Evolutionary conservation across 2,113 vertebrate species (phyloP), one percentile per base, ranked within the genome.

Genomic region (Chloebia gouldiae): DNA sequence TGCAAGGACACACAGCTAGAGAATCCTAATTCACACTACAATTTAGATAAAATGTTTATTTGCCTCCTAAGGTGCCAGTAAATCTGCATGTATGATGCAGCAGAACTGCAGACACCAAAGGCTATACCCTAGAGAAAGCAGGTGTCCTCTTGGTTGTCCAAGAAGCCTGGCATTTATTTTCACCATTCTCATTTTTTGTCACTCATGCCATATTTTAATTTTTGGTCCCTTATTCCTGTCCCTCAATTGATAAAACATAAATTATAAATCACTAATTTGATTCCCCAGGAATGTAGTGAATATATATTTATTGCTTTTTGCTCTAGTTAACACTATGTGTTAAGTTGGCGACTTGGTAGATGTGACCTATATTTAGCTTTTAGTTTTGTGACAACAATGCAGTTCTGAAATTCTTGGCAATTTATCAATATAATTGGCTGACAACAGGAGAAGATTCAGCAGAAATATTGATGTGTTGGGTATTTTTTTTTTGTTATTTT

Each of bases 31-130:
- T 54, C 33, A 73, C 15, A 65, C 30, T 1, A 51, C 23, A 81
- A 59, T 3, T 40, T 72, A 54, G 3, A 16, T 33, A 86, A 35
- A 18, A 40, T 30, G 3, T 19, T 87, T 73, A 30, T 72, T 82
- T 63, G 5, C 4, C 5, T 78, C 50, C 11, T 66, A 40, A 59
- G 11, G 6, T 37, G 7, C 10, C 27, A 49, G 6, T 56, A 37
- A 35, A 10, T 72, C 44, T 60, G 23, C 5, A 2, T 1, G 16
- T 5, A 11, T 42, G 6, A 11, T 3, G 1, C 4, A 69, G 35
- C 31, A 95, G 76, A 92, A 77, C 44, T 83, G 24, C 11, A 81
- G 37, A 47, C 19, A 35, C 23, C 3, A 37, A 64, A 44, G 4
- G 11, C 13, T 16, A 47, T 30, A 40, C 4, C 15, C 8, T 70